Conservation (phyloP, 2,113 vertebrate genomes). For the Pollachius pollachius region DNA sequence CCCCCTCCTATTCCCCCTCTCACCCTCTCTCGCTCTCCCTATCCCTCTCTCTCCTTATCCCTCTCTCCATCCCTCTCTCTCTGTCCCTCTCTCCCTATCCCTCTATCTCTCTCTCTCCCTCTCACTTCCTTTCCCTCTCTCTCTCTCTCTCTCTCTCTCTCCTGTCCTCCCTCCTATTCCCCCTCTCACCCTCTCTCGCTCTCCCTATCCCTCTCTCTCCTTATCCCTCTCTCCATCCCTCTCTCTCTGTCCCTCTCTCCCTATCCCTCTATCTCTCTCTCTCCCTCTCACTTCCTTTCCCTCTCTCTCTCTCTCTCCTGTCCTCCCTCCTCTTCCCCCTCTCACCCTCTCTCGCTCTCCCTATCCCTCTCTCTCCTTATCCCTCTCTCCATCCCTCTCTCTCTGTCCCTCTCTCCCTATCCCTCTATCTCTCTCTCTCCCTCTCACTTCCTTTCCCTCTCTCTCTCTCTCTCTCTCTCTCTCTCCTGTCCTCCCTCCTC, state of each 20-base stretch:
- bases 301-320: not conserved
- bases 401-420: not conserved
- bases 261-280: too few relatives aligned
- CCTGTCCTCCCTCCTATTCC: too few relatives aligned
- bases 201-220: too few relatives aligned
- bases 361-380: not conserved
- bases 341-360: not conserved
- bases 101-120: not conserved
- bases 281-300: not conserved
- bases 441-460: constrained; percentile 12
- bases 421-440: too few relatives aligned
- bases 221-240: too few relatives aligned
- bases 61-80: not conserved
- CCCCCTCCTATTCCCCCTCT: constrained; percentile 2
- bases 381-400: not conserved
- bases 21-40: not conserved
- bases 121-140: constrained; percentile 13
- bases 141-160: too few relatives aligned
- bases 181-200: too few relatives aligned
- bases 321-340: not conserved
- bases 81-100: not conserved
- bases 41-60: not conserved
- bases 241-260: too few relatives aligned
- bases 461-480: too few relatives aligned
- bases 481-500: constrained; percentile 8